phyloP scores from a whole-genome alignment of 2,797 vertebrate species.

The Sardinella longiceps region DNA sequence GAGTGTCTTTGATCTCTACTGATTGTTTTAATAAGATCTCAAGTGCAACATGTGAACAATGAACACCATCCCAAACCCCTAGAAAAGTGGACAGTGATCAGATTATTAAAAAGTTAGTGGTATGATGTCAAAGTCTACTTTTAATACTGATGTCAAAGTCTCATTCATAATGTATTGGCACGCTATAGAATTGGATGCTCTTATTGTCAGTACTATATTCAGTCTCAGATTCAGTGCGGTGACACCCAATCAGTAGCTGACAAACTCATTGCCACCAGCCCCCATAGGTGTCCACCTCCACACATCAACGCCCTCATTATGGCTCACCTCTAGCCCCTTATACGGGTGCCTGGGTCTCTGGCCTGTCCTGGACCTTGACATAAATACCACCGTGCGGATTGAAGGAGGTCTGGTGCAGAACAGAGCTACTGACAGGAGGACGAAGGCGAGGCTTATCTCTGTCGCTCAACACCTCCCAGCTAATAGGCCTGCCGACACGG shows the following conservation, averaged over 20 bases:
- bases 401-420: constrained; percentile 35
- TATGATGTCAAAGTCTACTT: neutral
- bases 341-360: neutral
- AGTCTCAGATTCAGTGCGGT: neutral
- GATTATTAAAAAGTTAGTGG: neutral
- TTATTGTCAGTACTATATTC: neutral
- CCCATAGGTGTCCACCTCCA: neutral
- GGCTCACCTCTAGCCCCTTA: neutral
- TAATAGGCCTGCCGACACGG: constrained; percentile 14
- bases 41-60: neutral
- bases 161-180: neutral
- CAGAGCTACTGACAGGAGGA: constrained; percentile 28
- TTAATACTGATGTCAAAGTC: neutral
- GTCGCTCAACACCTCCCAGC: constrained; percentile 6
- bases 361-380: neutral
- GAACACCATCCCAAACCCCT: neutral
- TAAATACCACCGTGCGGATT: neutral
- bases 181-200: neutral
- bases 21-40: constrained; percentile 49
- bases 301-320: neutral
- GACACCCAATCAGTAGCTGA: neutral
- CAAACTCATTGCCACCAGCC: neutral
- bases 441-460: constrained; percentile 4
- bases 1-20: constrained; percentile 47
- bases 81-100: neutral